phyloP scores from a whole-genome alignment of 1,140 invertebrate species.

The Lucilia cuprina region DNA sequence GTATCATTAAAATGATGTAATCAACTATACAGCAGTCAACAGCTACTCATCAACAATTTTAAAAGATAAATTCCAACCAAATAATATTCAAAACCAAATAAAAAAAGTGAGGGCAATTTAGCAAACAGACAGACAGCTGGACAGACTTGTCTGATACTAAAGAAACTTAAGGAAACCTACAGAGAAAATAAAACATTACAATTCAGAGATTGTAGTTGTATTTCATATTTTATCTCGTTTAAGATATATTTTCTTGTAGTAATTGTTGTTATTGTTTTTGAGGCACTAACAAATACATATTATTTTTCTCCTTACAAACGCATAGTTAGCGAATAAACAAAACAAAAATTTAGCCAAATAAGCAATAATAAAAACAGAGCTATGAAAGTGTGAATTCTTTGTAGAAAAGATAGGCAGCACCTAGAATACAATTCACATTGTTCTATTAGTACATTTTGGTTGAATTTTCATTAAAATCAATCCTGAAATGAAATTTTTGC shows the following conservation, averaged over 20 bases:
- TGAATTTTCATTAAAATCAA: too few species aligned
- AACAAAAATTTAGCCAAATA: neutral
- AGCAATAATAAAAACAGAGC: too few species aligned
- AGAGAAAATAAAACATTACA: neutral
- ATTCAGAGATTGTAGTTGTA: neutral
- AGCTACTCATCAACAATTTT: slow-evolving; percentile 23
- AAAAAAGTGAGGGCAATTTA: neutral
- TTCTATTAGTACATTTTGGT: too few species aligned
- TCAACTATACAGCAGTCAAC: slow-evolving; percentile 20
- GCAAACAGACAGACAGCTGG: neutral
- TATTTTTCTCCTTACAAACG: neutral
- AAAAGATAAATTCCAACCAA: neutral
- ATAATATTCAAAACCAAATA: neutral
- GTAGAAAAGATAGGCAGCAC: too few species aligned
- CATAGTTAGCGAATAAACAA: neutral
- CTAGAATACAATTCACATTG: too few species aligned
- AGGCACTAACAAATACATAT: neutral
- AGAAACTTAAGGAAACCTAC: neutral
- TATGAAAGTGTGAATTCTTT: too few species aligned
- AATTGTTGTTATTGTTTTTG: neutral
- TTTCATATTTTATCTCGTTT: neutral
- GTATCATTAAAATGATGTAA: slow-evolving; percentile 30
- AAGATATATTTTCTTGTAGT: neutral
- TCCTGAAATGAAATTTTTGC: too few species aligned
- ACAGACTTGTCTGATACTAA: too few species aligned